Conservation (phyloP, 2,113 vertebrate species). For the Grallaria varia region DNA sequence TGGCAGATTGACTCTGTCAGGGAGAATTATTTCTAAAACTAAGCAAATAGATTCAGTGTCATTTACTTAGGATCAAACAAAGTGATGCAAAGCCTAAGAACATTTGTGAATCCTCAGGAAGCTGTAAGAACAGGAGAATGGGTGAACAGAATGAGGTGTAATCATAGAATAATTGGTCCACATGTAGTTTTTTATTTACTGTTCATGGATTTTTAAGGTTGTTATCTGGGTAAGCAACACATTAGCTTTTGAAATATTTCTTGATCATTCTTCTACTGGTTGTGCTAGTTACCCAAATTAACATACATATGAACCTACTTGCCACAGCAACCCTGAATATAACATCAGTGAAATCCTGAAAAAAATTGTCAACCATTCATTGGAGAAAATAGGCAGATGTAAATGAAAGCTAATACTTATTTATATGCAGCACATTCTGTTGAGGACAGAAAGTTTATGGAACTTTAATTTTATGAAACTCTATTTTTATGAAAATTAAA, state of each 20-base stretch:
- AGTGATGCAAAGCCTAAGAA: background rate
- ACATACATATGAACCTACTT: background rate
- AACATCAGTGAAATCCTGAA: background rate
- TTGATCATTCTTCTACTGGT: background rate
- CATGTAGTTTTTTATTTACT: background rate
- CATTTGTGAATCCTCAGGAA: background rate
- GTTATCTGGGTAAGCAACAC: background rate
- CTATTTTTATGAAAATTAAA: background rate
- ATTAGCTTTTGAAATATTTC: background rate
- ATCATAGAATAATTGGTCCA: background rate
- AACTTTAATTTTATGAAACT: background rate
- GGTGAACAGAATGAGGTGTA: background rate
- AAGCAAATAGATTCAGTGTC: background rate
- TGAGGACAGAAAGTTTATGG: background rate
- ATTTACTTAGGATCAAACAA: conserved; percentile 20
- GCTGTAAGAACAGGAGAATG: background rate
- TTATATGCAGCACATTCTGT: background rate
- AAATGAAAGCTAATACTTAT: background rate
- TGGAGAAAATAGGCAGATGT: background rate
- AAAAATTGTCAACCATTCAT: background rate
- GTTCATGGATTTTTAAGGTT: background rate
- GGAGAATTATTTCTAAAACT: background rate
- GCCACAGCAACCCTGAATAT: background rate
- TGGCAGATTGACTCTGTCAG: background rate
- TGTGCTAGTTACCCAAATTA: background rate